Evolutionary conservation across 2,888 invertebrate species (phyloP).

Genomic region (Spisula solida): DNA sequence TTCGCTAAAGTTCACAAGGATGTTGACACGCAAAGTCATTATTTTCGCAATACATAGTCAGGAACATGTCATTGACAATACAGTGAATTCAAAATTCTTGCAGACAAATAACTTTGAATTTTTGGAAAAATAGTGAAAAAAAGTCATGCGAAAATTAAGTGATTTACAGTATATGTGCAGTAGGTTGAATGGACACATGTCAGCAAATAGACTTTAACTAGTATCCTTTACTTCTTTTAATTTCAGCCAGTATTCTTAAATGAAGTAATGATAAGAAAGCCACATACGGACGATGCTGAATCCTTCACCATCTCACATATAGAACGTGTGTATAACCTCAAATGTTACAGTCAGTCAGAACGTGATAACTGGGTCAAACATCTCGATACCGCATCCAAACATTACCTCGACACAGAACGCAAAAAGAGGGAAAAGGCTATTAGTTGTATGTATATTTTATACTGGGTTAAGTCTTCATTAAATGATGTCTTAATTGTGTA

Average conservation of each 20-base stretch:
- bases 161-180: no score
- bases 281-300: constrained; percentile 79
- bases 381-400: constrained; percentile 90
- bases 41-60: no score
- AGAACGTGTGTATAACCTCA: constrained; percentile 88
- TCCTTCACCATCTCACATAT: constrained; percentile 84
- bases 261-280: constrained; percentile 88
- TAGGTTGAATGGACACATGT: no score
- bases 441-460: constrained; percentile 80
- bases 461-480: neutral
- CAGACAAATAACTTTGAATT: no score
- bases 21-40: no score
- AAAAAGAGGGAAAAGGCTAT: constrained; percentile 85
- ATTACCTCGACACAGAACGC: constrained; percentile 90
- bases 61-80: no score
- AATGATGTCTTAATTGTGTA: neutral
- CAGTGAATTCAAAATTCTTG: no score
- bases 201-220: no score
- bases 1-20: no score
- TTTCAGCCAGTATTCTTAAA: constrained; percentile 89
- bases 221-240: constrained; percentile 7
- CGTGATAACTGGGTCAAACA: constrained; percentile 90
- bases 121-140: no score
- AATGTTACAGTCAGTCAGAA: constrained; percentile 89
- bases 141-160: no score